Evolutionary conservation across 2,113 vertebrate genomes (phyloP), one percentile per base, ranked within the genome.

Genomic region (Scomber scombrus): DNA sequence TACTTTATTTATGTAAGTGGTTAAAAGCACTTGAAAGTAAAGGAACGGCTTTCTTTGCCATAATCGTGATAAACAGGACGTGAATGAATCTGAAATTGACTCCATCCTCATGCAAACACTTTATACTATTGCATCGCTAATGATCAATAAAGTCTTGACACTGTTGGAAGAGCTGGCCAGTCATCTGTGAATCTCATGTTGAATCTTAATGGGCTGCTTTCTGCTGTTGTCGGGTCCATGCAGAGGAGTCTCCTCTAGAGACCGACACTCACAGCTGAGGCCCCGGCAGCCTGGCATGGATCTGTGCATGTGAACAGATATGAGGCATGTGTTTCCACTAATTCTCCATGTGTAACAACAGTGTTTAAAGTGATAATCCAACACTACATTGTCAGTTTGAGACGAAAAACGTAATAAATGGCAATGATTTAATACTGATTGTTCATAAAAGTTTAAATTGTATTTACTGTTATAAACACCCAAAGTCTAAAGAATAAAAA

Each of bases 171-270:
- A 69, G 74, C 85, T 89, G 74, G 77, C 80, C 50, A 14, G 46
- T 63, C 21, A 3, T 60, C 78, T 68, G 67, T 50, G 84, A 34
- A 26, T 21, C 81, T 69, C 63, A 12, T 63, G 54, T 15, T 82
- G 93, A 92, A 93, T 94, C 65, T 82, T 90, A 89, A 94, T 93
- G 63, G 34, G 54, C 66, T 91, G 87, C 81, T 93, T 87, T 89
- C 69, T 78, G 71, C 70, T 55, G 47, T 31, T 10, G 60, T 47
- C 23, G 55, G 47, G 55, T 69, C 43, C 63, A 56, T 47, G 65
- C 57, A 84, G 63, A 71, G 73, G 51, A 34, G 47, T n/a, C 68
- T n/a, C 52, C 93, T 85, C 87, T 45, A 43, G 91, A 85, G 91
- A 88, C 66, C 65, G 0, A 16, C 16, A 15, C 74, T 86, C 40